Percentiles rank a stretch among this genome's conserved stretches.
phyloP scores from a whole-genome alignment of 2,888 invertebrate genomes.

The Enchytraeus crypticus region DNA sequence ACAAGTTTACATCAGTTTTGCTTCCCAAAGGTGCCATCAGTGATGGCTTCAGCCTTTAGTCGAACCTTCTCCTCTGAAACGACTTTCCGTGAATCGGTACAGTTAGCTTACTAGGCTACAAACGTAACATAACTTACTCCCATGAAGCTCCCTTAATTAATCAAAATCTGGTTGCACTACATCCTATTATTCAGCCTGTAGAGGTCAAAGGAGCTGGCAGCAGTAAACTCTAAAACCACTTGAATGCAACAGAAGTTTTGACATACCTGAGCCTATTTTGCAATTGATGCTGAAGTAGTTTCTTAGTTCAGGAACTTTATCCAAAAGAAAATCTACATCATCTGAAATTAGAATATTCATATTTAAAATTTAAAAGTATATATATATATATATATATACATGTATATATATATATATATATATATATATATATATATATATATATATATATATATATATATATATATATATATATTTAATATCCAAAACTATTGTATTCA shows the following conservation, averaged over 20 bases:
- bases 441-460: background rate
- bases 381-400: background rate
- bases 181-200: background rate
- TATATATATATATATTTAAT: background rate
- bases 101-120: no score
- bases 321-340: constrained; percentile 17
- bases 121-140: no score
- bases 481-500: background rate
- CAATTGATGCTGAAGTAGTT: constrained; percentile 16
- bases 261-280: constrained; percentile 27
- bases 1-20: no score
- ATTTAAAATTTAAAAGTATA: background rate
- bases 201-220: background rate
- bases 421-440: background rate
- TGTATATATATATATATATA: background rate
- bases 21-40: no score
- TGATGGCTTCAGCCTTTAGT: no score
- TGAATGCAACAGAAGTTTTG: no score
- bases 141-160: background rate
- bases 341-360: background rate
- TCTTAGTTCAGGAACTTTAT: constrained; percentile 17
- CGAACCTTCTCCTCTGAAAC: no score
- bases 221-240: no score
- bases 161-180: background rate
- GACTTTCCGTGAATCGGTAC: no score